Base-by-base conservation (phyloP, 2,888 invertebrate species). In the Sphaerophoria taeniata region DNA sequence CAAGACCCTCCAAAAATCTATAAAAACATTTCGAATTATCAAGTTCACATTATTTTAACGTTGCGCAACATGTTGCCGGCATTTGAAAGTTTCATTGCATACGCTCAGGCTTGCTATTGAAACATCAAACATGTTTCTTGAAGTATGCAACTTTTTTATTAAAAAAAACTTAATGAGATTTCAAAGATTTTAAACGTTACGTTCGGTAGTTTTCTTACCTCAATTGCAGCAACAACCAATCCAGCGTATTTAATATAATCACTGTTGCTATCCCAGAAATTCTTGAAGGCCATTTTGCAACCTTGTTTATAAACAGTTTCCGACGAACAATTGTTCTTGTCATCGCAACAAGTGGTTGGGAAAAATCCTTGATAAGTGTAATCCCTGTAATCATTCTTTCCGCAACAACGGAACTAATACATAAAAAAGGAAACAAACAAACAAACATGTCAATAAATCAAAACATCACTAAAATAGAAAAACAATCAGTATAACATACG, bases 191-290 rank as follows among this genome's bases (percentile, higher is more conserved):
- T n/a, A n/a, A n/a, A n/a, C n/a, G n/a, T n/a, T n/a, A n/a, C n/a
- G n/a, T n/a, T n/a, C n/a, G n/a, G n/a, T n/a, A n/a, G n/a, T n/a
- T n/a, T 43, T 6, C 11, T 43, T 7, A 96, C 96, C 94, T 96
- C 96, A 89, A 95, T 92, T 87, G 93, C 95, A 70, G 95, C 96
- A 87, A 96, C 93, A 69, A 94, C 95, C 75, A 96, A 93, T 12
- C 95, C 95, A 33, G 95, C 92, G 33, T 94, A 94, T 87, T 95
- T 96, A 73, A 96, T 93, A 39, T 94, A 91, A 74, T 91, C 91
- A 69, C 90, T 90, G 81, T 91, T 91, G 58, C 72, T 89, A 77
- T 91, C 91, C 91, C 91, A 91, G 87, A 89, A 90, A 55, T 94
- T 93, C 87, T 94, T 94, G 71, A 92, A 90, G 36, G 89, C 88